These are phyloP conservation scores for Salpingus planirostris DNA, from an alignment of 2,888 invertebrate species.

Conservation along the genomic window DNA sequence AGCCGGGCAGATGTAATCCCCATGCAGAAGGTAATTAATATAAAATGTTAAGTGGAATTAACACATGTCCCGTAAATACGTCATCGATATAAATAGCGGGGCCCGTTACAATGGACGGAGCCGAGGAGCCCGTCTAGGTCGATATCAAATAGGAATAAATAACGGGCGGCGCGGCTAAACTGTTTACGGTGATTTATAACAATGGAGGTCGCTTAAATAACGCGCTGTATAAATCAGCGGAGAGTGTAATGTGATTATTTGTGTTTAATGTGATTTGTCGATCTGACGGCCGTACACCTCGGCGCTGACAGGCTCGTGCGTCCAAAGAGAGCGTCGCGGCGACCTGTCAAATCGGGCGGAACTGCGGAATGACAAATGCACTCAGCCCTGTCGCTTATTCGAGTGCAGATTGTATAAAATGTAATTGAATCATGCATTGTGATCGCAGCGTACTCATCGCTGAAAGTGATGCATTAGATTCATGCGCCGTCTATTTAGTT, in stretches of 20 bases:
- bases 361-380: constrained; percentile 43
- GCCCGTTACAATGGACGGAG: not conserved
- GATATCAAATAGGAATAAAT: constrained; percentile 26
- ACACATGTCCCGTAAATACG: constrained; percentile 4
- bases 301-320: constrained; percentile 45
- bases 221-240: constrained; percentile 41
- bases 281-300: constrained; percentile 39
- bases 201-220: constrained; percentile 38
- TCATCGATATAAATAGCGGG: constrained; percentile 6
- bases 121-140: constrained; percentile 8
- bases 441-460: constrained; percentile 35
- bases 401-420: constrained; percentile 43
- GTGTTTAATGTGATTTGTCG: constrained; percentile 43
- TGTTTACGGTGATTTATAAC: constrained; percentile 28
- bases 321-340: constrained; percentile 29
- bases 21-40: too few relatives aligned
- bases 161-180: constrained; percentile 22
- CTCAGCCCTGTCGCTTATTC: constrained; percentile 35
- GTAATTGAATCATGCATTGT: constrained; percentile 41
- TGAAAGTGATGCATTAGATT: constrained; percentile 38
- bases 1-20: too few relatives aligned
- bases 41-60: too few relatives aligned
- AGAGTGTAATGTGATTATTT: constrained; percentile 44
- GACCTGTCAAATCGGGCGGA: constrained; percentile 42
- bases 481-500: constrained; percentile 25